Base-by-base conservation (phyloP, 1,140 invertebrate genomes). In the Drosophila asahinai region DNA sequence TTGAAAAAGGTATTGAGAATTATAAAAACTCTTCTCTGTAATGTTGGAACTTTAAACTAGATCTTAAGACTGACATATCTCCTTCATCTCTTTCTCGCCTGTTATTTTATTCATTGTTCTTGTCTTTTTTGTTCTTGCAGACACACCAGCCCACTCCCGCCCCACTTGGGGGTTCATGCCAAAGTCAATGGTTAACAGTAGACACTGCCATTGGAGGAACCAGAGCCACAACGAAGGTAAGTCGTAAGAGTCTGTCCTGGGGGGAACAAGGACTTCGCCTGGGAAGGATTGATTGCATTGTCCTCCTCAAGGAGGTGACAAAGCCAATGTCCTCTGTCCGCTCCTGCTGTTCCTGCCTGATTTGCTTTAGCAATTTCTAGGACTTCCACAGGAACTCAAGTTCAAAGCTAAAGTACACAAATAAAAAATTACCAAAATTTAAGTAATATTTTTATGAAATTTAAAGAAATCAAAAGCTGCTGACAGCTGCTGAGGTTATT, bases 211-310 rank as follows among this genome's bases (percentile, higher is more conserved):
- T 36, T 40, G 48, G n/a, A 68, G 30, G 48, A 54, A 40, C 15
- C 30, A 54, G 38, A 67, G 6, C 38, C 40, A 36, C 49, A 68
- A 71, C 67, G 49, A 76, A 64, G 68, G 73, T 76, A 58, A 76
- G 73, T 64, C 17, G 19, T 49, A 11, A 14, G 17, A 9, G 17
- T 40, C 49, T 40, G 54, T 30, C 42, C 42, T 22, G 19, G 15
- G 22, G 47, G 27, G 33, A 33, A 30, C 27, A 6, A 3, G 8
- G 8, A 11, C 30, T 33, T 1, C 30, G 8, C 6, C 8, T 33
- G 30, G 17, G 3, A 17, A 47, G 15, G 30, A 48, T 33, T 22
- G 40, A 33, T 42, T 19, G 47, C 64, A 33, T 38, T 45, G 65
- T 70, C 7, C 45, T 42, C 19, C 54, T 40, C 12, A 40, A 55